These are phyloP conservation scores for Calonectris borealis DNA, from an alignment of 2,113 vertebrate species.

Conservation along the genomic window DNA sequence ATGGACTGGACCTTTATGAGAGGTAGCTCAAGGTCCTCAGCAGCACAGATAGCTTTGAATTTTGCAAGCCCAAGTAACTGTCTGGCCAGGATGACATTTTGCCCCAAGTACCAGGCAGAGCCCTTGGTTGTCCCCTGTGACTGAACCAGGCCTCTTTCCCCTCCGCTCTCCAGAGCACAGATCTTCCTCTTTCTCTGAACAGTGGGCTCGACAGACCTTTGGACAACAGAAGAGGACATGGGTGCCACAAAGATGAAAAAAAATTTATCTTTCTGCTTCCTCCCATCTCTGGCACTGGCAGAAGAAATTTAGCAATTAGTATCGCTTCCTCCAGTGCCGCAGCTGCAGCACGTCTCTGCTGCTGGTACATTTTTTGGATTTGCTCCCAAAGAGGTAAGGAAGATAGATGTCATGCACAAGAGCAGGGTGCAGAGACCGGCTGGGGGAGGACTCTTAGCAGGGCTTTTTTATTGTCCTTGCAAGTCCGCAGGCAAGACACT, in stretches of 20 bases:
- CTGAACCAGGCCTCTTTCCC: not conserved
- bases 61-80: not conserved
- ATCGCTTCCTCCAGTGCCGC: fast-evolving
- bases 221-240: not conserved
- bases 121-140: not conserved
- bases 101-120: not conserved
- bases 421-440: not conserved
- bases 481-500: not conserved
- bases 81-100: not conserved
- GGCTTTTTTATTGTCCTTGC: not conserved
- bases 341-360: not conserved
- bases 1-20: not conserved
- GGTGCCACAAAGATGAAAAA: not conserved
- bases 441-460: not conserved
- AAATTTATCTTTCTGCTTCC: not conserved
- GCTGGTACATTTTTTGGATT: not conserved
- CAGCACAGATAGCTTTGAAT: not conserved
- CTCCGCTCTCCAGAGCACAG: not conserved
- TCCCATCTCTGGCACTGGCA: not conserved
- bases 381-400: not conserved
- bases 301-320: not conserved
- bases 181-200: not conserved
- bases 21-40: not conserved
- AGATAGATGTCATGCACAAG: not conserved
- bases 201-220: fast-evolving